phyloP scores from a whole-genome alignment of 64 coral and sea anemone species.

The Orbicella faveolata region DNA sequence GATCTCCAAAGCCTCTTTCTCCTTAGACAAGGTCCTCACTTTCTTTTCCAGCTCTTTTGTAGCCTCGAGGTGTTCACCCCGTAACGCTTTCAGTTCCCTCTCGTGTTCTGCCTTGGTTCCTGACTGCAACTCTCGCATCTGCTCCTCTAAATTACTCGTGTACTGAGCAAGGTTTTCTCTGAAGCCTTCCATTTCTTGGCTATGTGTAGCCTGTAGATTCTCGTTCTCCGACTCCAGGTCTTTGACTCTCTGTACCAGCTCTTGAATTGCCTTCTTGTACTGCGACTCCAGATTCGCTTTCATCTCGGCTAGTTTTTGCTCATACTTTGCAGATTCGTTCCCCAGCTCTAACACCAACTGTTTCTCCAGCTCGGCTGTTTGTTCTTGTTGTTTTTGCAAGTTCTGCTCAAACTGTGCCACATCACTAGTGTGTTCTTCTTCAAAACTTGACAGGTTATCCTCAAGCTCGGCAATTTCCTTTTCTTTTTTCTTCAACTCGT shows the following conservation, averaged over 20 bases:
- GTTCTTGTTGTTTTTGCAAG: constrained; percentile 74
- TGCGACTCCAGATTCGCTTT: constrained; percentile 20
- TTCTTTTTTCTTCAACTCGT: constrained; percentile 71
- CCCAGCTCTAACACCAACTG: constrained; percentile 81
- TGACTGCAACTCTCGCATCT: constrained; percentile 58
- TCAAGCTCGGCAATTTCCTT: constrained; percentile 75
- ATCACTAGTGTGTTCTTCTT: constrained; percentile 85
- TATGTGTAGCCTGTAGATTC: constrained; percentile 52
- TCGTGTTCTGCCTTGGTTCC: constrained; percentile 47
- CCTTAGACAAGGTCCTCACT: constrained; percentile 16
- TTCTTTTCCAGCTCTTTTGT: constrained; percentile 26
- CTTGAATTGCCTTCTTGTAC: constrained; percentile 20
- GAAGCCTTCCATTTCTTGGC: constrained; percentile 73
- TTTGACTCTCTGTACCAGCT: constrained; percentile 50
- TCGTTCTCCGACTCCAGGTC: constrained; percentile 46
- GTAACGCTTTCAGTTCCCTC: constrained; percentile 32
- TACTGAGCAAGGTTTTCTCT: constrained; percentile 64
- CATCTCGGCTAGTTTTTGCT: constrained; percentile 38
- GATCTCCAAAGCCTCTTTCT: constrained; percentile 12
- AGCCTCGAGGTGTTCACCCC: constrained; percentile 16
- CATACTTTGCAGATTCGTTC: constrained; percentile 70
- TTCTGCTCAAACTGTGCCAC: constrained; percentile 60
- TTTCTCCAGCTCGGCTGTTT: constrained; percentile 82
- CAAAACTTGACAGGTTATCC: constrained; percentile 91
- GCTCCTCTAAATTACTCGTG: constrained; percentile 63